These are phyloP conservation scores for Agrochola lota DNA, from an alignment of 2,888 invertebrate species.

Conservation along the genomic window DNA sequence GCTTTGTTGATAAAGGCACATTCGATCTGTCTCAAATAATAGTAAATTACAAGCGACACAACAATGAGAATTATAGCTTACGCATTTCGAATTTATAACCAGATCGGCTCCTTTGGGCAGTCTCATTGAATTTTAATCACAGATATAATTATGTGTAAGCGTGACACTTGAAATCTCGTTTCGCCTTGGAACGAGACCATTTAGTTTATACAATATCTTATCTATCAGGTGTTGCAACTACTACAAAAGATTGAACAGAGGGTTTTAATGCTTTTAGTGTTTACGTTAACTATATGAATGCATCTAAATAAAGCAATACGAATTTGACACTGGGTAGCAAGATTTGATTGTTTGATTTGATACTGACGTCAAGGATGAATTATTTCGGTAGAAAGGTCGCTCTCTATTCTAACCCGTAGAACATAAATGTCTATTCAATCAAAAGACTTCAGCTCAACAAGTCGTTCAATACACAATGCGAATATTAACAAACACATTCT, in stretches of 20 bases:
- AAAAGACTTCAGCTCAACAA: constrained; percentile 17
- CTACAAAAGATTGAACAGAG: background rate
- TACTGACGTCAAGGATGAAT: background rate
- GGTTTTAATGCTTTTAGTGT: background rate
- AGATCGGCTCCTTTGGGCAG: constrained; percentile 41
- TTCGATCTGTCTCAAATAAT: constrained; percentile 46
- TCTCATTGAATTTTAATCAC: constrained; percentile 49
- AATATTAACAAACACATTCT: constrained; percentile 39
- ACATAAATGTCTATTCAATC: background rate
- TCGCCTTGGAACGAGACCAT: constrained; percentile 26
- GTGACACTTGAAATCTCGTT: constrained; percentile 34
- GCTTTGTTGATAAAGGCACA: constrained; percentile 41
- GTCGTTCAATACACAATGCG: constrained; percentile 26
- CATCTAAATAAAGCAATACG: background rate
- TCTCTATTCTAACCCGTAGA: background rate
- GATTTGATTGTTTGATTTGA: too few relatives aligned
- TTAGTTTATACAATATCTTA: constrained; percentile 36
- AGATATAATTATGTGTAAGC: constrained; percentile 23
- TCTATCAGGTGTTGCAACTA: constrained; percentile 4
- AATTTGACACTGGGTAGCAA: background rate
- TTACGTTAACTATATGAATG: background rate
- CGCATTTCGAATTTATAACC: constrained; percentile 57
- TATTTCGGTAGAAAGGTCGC: background rate
- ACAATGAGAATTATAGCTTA: constrained; percentile 47
- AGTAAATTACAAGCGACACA: constrained; percentile 48